Percentiles rank a stretch among this genome's conserved stretches.
These are phyloP conservation scores for Pogonus chalceus DNA, from an alignment of 1,140 invertebrate species.

Conservation along the genomic window DNA sequence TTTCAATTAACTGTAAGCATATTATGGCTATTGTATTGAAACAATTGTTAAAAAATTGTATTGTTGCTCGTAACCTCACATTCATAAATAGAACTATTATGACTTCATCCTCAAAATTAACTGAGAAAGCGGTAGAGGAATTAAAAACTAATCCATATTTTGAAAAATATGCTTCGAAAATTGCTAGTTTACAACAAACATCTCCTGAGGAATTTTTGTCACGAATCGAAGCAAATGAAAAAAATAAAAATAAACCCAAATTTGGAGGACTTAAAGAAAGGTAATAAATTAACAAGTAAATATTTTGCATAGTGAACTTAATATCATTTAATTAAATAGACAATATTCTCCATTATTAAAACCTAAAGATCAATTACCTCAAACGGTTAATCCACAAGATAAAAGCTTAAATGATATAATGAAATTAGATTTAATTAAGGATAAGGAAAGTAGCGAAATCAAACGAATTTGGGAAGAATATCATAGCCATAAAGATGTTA, in stretches of 20 bases:
- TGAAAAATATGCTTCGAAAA: slow-evolving; percentile 71
- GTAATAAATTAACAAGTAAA: slow-evolving; percentile 2
- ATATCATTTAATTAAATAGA: slow-evolving; percentile 32
- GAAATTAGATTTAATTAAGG: slow-evolving; percentile 64
- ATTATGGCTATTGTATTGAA: slow-evolving; percentile 3
- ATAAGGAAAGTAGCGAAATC: slow-evolving; percentile 66
- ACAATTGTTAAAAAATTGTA: neutral
- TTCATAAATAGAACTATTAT: slow-evolving; percentile 37
- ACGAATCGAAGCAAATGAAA: slow-evolving; percentile 49
- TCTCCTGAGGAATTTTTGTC: slow-evolving; percentile 65
- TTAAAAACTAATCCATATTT: slow-evolving; percentile 69
- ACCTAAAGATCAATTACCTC: slow-evolving; percentile 37
- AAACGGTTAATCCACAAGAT: slow-evolving; percentile 33
- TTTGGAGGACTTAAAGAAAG: slow-evolving; percentile 13
- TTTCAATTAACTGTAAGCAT: too few relatives aligned
- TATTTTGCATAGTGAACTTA: too few relatives aligned
- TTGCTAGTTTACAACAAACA: slow-evolving; percentile 59
- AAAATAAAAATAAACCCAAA: slow-evolving; percentile 36
- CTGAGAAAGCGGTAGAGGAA: slow-evolving; percentile 51
- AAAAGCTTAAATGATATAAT: slow-evolving; percentile 60
- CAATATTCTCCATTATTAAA: slow-evolving; percentile 45
- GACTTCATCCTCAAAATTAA: slow-evolving; percentile 37
- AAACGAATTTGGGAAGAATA: slow-evolving; percentile 70
- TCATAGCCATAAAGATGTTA: slow-evolving; percentile 63
- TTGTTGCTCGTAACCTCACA: neutral